A percentile compares a stretch with the other conserved stretches of the same genome.
Conservation (phyloP, 2,113 vertebrate genomes). For the Rissa tridactyla region DNA sequence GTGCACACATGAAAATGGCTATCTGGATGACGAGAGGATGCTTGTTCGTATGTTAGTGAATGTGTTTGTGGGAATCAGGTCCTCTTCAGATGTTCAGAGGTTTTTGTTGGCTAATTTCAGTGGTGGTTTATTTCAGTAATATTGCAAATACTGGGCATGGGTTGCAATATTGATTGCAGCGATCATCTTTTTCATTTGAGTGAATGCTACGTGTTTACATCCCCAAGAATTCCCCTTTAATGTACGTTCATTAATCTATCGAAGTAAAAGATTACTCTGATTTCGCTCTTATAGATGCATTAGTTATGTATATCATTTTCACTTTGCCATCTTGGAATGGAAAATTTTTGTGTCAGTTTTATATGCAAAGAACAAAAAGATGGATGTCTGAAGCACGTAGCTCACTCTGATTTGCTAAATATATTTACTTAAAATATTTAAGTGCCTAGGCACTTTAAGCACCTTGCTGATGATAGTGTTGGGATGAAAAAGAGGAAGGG, state of each 20-base stretch:
- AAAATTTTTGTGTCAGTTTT: not conserved
- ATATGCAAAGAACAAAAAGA: not conserved
- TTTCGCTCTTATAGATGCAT: not conserved
- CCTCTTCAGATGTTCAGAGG: not conserved
- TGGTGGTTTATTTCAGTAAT: not conserved
- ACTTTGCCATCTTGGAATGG: not conserved
- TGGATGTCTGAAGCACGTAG: not conserved
- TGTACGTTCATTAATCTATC: not conserved
- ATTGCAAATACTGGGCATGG: not conserved
- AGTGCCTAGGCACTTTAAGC: not conserved
- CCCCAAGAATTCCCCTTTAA: not conserved
- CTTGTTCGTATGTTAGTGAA: not conserved
- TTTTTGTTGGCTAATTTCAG: not conserved
- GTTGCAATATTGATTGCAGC: not conserved
- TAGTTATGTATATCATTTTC: not conserved
- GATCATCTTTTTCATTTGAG: not conserved
- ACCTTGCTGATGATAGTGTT: not conserved
- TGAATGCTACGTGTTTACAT: not conserved
- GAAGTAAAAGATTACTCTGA: not conserved
- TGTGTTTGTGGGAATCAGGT: no score
- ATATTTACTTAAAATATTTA: not conserved
- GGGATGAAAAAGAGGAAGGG: not conserved
- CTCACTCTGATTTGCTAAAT: not conserved
- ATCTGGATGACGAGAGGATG: not conserved
- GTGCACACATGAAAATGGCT: not conserved